Conservation (phyloP, 2,888 invertebrate genomes). For the Anorthoa munda region DNA sequence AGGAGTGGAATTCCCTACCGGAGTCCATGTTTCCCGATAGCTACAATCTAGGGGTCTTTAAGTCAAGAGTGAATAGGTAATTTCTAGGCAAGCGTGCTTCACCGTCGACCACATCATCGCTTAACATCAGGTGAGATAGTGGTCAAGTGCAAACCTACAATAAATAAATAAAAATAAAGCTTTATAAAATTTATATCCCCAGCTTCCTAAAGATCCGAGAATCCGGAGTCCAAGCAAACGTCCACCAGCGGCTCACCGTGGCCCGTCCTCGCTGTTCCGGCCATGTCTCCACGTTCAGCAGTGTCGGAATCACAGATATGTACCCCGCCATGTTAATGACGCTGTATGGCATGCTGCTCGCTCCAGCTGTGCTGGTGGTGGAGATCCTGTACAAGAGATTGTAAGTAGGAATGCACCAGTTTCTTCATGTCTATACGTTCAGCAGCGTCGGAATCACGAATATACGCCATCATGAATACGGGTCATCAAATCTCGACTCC, state of each 20-base stretch:
- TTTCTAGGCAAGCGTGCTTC: no score
- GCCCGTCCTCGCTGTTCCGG: conserved; percentile 91
- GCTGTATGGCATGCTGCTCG: conserved; percentile 84
- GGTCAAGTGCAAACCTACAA: no score
- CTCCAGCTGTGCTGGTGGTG: conserved; percentile 81
- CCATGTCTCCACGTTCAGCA: conserved; percentile 91
- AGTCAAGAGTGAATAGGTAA: no score
- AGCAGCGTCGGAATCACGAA: conserved; percentile 92
- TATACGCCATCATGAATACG: no score
- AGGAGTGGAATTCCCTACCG: no score
- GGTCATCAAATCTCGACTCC: no score
- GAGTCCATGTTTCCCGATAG: no score
- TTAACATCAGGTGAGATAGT: no score
- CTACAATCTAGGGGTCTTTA: no score
- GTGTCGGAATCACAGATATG: conserved; percentile 91
- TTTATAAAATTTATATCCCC: no score
- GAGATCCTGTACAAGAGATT: conserved; percentile 81
- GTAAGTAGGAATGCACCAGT: conserved; percentile 72
- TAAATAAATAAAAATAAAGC: no score
- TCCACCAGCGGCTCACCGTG: conserved; percentile 91
- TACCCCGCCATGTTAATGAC: conserved; percentile 89
- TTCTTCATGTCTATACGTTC: conserved; percentile 81
- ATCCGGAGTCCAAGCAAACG: conserved; percentile 86
- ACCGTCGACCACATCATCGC: no score
- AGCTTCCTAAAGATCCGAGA: conserved; percentile 88